Evolutionary conservation across 2,797 vertebrate genomes (phyloP), one percentile per base, ranked within the genome.

Genomic region (Microctenopoma lineatum): DNA sequence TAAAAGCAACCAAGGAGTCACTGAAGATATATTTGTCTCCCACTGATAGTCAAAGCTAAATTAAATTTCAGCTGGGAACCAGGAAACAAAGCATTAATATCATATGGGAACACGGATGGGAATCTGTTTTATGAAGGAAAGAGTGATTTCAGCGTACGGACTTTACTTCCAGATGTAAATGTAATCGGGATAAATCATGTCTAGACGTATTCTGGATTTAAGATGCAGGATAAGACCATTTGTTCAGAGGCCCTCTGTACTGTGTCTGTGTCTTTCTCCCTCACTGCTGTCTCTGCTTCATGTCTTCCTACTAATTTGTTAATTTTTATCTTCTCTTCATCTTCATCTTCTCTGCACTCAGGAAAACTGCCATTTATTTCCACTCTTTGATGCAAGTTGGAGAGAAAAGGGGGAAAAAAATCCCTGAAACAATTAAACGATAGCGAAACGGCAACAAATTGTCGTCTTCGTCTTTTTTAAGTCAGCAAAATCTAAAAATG

Each of bases 121-220:
- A 73, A 56, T 67, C 18, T 57, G 62, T 54, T 59, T 67, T 44
- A 56, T 58, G 38, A 36, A 21, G 51, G 42, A 39, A 61, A 27
- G 62, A 36, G 57, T n/a, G 14, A 16, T 73, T 70, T 75, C 61
- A 72, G 70, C 8, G 0, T 32, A 38, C 51, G n/a, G 44, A 66
- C 72, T 56, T 75, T 55, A 29, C 53, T 53, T 58, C 72, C 84
- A 84, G 76, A 62, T 80, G 70, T 70, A 60, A 78, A 81, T 78
- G 52, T 63, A 73, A 79, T 75, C 73, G 68, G 48, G 59, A 68
- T 82, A 64, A 79, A 79, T 83, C 59, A 58, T 1, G 2, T 68
- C 25, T 2, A 62, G 66, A 66, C 75, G 48, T 52, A 60, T 53
- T 69, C 38, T 68, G 60, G 48, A 77, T 73, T 62, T 66, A 58